These are phyloP conservation scores for Molorchus minor DNA, from an alignment of 2,888 invertebrate genomes.

Conservation along the genomic window DNA sequence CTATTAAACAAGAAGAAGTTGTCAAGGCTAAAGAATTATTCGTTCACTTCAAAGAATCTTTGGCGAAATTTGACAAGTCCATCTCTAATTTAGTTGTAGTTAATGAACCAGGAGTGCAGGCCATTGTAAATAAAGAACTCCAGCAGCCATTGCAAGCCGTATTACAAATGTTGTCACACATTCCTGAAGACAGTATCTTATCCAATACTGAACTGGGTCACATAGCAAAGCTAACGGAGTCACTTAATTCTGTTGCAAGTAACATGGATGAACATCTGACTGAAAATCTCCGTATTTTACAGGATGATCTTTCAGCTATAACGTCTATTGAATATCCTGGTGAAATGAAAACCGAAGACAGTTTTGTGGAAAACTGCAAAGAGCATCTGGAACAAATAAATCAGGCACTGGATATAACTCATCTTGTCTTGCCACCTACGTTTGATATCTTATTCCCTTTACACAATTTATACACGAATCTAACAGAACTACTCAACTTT, in stretches of 20 bases:
- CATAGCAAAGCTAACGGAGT: slow-evolving; percentile 48
- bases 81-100: slow-evolving; percentile 39
- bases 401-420: slow-evolving; percentile 49
- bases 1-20: slow-evolving; percentile 37
- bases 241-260: slow-evolving; percentile 44
- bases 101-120: slow-evolving; percentile 31
- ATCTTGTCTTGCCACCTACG: slow-evolving; percentile 35
- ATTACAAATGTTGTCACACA: slow-evolving; percentile 38
- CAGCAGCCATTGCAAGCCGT: slow-evolving; percentile 53
- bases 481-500: slow-evolving; percentile 53
- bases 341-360: slow-evolving; percentile 31
- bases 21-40: slow-evolving; percentile 19
- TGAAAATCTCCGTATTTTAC: slow-evolving; percentile 45
- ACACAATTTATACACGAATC: slow-evolving; percentile 49
- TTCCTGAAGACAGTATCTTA: slow-evolving; percentile 31
- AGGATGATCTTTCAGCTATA: slow-evolving; percentile 36
- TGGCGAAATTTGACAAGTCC: slow-evolving; percentile 43
- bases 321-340: slow-evolving; percentile 36
- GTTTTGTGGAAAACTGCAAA: slow-evolving; percentile 44
- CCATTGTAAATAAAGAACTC: slow-evolving; percentile 49
- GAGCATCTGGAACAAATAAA: slow-evolving; percentile 47
- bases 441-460: slow-evolving; percentile 47
- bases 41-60: slow-evolving; percentile 19
- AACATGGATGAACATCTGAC: slow-evolving; percentile 43
- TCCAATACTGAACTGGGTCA: slow-evolving; percentile 43